Base-by-base conservation (phyloP, 2,113 vertebrate species). In the Percopsis transmontana region DNA sequence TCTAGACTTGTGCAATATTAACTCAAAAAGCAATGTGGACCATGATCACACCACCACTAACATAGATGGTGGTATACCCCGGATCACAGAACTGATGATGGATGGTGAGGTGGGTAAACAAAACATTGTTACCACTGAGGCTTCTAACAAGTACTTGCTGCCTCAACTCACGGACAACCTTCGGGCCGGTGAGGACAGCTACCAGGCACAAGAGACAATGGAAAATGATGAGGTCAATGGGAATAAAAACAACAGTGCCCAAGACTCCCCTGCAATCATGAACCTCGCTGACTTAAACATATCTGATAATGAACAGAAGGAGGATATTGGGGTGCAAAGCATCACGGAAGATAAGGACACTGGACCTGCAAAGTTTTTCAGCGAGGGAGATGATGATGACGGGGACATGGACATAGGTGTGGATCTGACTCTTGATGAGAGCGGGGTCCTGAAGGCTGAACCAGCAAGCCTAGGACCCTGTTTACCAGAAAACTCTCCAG, bases 371-470 rank as follows among this genome's bases (percentile, higher is more conserved):
- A 50, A 56, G 39, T 68, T 80, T 56, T 76, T 68, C 14, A 45
- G 50, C 13, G 82, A 65, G 20, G 74, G 75, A 56, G 80, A 53
- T 8, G 77, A 72, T 2, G 81, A 86, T 42, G 68, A 77, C 13
- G 89, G 86, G 41, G 91, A 92, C 59, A 91, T 90, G 91, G 91
- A 92, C 72, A 90, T 91, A 5, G 91, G 92, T 62, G 90, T 93
- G 78, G 92, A 93, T 80, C 85, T 93, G 57, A 92, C 85, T 64
- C 80, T 92, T 1, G 89, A 92, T 41, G 91, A 93, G 62, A 92
- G 85, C 18, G 91, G 90, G 0, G 81, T 91, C 51, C 68, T 92
- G 79, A 90, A 92, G 62, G 50, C 70, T 1, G 90, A 91, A 16
- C 71, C 86, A 0, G 57, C 67, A 42, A 69, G 65, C 27, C 68